Percentiles rank a stretch among this genome's conserved stretches.
Evolutionary conservation across 2,113 vertebrate genomes (phyloP).

Genomic region (Elanus axillaris): DNA sequence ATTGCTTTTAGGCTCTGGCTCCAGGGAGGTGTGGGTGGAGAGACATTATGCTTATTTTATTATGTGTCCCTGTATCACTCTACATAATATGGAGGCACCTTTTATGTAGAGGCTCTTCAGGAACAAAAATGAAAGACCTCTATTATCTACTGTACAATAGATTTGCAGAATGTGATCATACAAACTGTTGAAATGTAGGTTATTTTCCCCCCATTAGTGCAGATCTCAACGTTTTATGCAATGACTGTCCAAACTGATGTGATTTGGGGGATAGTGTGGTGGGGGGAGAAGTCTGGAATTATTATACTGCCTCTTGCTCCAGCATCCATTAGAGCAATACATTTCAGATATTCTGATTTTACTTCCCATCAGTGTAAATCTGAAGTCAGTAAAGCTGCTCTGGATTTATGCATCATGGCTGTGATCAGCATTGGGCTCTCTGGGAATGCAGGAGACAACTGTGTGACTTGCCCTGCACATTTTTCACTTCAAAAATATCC

Average conservation of each 20-base stretch:
- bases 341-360: background rate
- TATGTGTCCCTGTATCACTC: background rate
- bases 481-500: background rate
- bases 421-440: background rate
- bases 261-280: background rate
- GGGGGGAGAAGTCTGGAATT: background rate
- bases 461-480: background rate
- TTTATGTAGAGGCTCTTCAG: background rate
- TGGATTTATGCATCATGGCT: background rate
- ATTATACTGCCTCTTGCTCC: background rate
- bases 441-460: background rate
- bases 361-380: background rate
- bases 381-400: background rate
- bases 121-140: background rate
- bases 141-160: background rate
- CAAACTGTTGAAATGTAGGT: constrained; percentile 11
- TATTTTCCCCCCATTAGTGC: background rate
- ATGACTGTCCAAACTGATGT: background rate
- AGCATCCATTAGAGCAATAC: background rate
- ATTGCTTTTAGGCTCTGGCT: background rate
- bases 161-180: background rate
- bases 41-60: background rate
- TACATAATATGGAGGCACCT: background rate
- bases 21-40: background rate
- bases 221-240: background rate